A percentile compares a stretch with the other conserved stretches of the same genome.
phyloP scores from a whole-genome alignment of 2,888 invertebrate species.

The Andrena dorsata region DNA sequence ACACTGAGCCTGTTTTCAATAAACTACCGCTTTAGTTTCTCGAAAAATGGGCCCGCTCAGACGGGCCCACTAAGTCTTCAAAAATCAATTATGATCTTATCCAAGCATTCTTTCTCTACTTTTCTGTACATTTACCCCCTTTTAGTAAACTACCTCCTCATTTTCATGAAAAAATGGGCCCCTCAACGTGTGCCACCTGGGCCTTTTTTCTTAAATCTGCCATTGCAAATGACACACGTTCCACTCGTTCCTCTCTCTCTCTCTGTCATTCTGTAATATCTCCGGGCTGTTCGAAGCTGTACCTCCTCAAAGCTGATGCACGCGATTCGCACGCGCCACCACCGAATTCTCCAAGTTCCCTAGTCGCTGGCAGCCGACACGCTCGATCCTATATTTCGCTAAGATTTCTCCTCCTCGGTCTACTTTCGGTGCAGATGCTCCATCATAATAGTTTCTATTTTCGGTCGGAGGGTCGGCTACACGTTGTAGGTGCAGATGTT shows the following conservation, averaged over 20 bases:
- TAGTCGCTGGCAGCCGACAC: slow-evolving; percentile 33
- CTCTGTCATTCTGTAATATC: background rate
- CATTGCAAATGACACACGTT: background rate
- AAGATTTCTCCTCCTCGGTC: slow-evolving; percentile 58
- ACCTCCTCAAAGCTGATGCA: background rate
- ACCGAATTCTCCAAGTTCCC: slow-evolving; percentile 25
- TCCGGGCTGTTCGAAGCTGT: background rate
- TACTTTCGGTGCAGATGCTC: slow-evolving; percentile 68
- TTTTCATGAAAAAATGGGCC: no score
- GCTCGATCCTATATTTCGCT: slow-evolving; percentile 51
- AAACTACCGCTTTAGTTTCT: no score
- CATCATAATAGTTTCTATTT: slow-evolving; percentile 75
- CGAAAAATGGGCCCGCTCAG: no score
- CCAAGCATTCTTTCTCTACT: no score
- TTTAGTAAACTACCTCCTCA: no score
- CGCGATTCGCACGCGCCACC: background rate
- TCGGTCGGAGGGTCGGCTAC: slow-evolving; percentile 66
- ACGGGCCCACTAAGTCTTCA: no score
- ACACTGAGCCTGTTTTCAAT: no score
- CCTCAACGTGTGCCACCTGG: no score
- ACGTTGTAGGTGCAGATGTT: slow-evolving; percentile 70
- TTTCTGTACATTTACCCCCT: no score
- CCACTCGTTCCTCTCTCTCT: background rate
- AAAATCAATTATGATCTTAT: no score
- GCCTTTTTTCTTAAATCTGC: no score